Percentiles rank a stretch among this genome's conserved stretches.
Evolutionary conservation across 2,113 vertebrate genomes (phyloP).

Genomic region (Sakesphorus luctuosus): DNA sequence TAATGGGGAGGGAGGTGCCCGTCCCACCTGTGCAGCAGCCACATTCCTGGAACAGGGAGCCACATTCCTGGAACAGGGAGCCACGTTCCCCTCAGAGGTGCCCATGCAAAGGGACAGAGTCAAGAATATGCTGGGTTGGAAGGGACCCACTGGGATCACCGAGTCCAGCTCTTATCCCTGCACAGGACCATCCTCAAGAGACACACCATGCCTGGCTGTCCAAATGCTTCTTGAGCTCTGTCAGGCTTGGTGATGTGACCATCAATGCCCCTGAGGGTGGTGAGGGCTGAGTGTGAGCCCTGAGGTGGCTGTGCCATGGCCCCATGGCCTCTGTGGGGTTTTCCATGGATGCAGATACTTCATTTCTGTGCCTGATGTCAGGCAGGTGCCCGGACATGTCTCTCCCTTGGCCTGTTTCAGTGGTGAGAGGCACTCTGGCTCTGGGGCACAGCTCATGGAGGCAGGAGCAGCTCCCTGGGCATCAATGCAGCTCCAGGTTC

Average conservation of each 20-base stretch:
- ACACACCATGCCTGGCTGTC: not conserved
- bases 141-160: not conserved
- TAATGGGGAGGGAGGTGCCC: too few species aligned
- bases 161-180: not conserved
- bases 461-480: not conserved
- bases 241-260: too few species aligned
- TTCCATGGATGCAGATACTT: fast-evolving
- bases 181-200: not conserved
- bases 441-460: not conserved
- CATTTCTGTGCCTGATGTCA: fast-evolving
- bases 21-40: too few species aligned
- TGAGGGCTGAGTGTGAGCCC: too few species aligned
- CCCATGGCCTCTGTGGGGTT: fast-evolving
- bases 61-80: too few species aligned
- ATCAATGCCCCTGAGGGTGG: too few species aligned
- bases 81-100: too few species aligned
- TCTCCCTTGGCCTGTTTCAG: not conserved
- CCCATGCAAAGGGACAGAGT: too few species aligned
- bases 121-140: not conserved
- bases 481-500: not conserved
- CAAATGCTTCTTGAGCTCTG: not conserved
- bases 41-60: too few species aligned
- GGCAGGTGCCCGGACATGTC: fast-evolving
- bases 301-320: fast-evolving
- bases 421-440: not conserved